A percentile compares a stretch with the other conserved stretches of the same genome.
Evolutionary conservation across 1,140 invertebrate species (phyloP).

Genomic region (Drosophila neocordata): DNA sequence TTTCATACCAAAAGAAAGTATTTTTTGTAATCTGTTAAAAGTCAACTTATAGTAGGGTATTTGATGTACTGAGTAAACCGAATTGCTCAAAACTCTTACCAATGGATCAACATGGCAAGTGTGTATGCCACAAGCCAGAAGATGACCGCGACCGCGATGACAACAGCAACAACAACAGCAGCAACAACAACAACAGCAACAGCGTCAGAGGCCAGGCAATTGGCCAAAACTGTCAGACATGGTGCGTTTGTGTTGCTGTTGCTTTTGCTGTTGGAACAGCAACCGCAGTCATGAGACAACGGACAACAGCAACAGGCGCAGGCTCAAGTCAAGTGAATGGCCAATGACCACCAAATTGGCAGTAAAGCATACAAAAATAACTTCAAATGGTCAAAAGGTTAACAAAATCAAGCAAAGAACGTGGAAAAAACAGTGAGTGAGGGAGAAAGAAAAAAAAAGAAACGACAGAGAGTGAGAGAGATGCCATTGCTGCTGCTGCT

Average conservation of each 20-base stretch:
- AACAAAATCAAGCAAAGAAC: conserved; percentile 77
- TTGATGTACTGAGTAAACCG: conserved; percentile 21
- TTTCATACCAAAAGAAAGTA: too few species aligned
- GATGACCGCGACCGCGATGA: conserved; percentile 61
- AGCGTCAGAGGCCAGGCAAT: conserved; percentile 14
- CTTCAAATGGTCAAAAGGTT: conserved; percentile 80
- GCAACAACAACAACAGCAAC: too few species aligned
- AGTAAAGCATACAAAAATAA: conserved; percentile 82
- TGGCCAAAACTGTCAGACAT: conserved; percentile 45
- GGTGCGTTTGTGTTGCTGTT: conserved; percentile 51
- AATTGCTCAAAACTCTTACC: conserved; percentile 10
- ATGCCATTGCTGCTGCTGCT: conserved; percentile 10
- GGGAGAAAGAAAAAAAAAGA: neutral
- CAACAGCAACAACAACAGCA: conserved; percentile 14
- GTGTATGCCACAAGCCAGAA: conserved; percentile 67
- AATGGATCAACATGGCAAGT: conserved; percentile 26
- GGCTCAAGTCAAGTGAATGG: conserved; percentile 75
- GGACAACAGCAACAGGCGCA: conserved; percentile 37
- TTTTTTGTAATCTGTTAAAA: neutral
- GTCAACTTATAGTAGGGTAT: conserved; percentile 35
- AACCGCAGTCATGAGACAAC: conserved; percentile 16
- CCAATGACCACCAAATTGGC: conserved; percentile 81
- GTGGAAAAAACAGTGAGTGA: conserved; percentile 12
- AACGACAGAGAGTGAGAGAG: conserved; percentile 1
- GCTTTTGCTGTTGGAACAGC: conserved; percentile 17